These are phyloP conservation scores for Cervus canadensis DNA, from an alignment of 2,113 vertebrate species.

Conservation along the genomic window DNA sequence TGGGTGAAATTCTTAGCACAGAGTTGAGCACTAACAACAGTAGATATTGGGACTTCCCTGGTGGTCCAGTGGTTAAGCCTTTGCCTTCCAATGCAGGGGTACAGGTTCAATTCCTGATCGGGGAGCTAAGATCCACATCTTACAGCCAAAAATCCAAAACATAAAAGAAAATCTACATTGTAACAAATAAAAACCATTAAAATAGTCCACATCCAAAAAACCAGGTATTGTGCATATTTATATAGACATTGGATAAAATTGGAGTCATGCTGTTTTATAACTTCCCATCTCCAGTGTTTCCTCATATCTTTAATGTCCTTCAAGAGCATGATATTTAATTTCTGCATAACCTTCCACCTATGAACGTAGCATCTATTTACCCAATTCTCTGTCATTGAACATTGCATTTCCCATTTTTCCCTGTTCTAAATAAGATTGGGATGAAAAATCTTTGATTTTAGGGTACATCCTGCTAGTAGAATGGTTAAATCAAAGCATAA, in stretches of 20 bases:
- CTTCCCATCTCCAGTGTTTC: constrained; percentile 36
- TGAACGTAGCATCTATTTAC: neutral
- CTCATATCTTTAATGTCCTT: constrained; percentile 4
- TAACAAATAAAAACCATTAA: neutral
- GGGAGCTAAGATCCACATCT: neutral
- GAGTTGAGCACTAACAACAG: neutral
- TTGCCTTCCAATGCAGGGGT: neutral
- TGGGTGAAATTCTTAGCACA: neutral
- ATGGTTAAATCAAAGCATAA: constrained; percentile 9
- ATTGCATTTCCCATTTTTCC: neutral
- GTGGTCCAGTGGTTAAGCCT: neutral
- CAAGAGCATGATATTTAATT: neutral
- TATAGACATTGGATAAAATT: constrained; percentile 30
- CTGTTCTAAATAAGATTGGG: neutral
- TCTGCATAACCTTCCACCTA: neutral
- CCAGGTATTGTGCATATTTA: neutral
- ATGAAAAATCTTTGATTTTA: neutral
- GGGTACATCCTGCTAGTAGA: neutral
- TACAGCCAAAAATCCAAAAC: neutral
- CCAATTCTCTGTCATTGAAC: neutral
- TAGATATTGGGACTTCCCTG: neutral
- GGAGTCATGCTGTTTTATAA: constrained; percentile 55
- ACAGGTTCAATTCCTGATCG: neutral
- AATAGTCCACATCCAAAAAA: neutral
- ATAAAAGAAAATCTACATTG: neutral